Base-by-base conservation (phyloP, 1,140 invertebrate genomes). In the Drosophila suzukii region DNA sequence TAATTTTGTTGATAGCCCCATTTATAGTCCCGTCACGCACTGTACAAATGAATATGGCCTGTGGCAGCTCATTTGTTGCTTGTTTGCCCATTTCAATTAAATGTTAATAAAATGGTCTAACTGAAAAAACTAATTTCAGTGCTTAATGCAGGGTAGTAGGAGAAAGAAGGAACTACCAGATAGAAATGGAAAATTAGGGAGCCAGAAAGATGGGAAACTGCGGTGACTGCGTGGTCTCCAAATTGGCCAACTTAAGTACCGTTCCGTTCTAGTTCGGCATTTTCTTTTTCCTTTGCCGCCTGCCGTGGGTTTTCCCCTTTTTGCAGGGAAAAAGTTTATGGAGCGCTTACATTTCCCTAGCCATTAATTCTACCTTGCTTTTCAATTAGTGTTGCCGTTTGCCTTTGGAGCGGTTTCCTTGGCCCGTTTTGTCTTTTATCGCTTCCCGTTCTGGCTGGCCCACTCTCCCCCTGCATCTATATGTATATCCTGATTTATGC, bases 231-330 rank as follows among this genome's bases (percentile, higher is more conserved):
- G 55, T 78, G 63, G 73, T 75, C 77, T 75, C 61, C 88, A 85
- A 90, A 90, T 90, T 90, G 85, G 85, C 81, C 47, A 90, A 90
- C 85, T 90, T 90, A 90, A 90, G 85, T 90, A 70, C 85, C 86
- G 75, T 90, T 81, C 79, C 86, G 85, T 85, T 85, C 79, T 76
- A 85, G 84, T 81, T 85, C 11, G 43, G 47, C 32, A 30, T 74
- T 78, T 74, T 50, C 57, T 70, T 77, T 72, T 58, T 58, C 54
- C 68, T 62, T 54, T 38, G 70, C 47, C 75, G 56, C 49, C 44
- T 56, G 24, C 39, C 56, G 24, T 10, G 46, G 36, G 44, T 66
- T 75, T 75, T 53, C 50, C 50, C 38, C 38, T 59, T 54, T 49
- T 54, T 15, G 62, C 56, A 36, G 54, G 20, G 43, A 46, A 73